Evolutionary conservation across 2,888 invertebrate genomes (phyloP), one percentile per base, ranked within the genome.

Genomic region (Mimachlamys varia): DNA sequence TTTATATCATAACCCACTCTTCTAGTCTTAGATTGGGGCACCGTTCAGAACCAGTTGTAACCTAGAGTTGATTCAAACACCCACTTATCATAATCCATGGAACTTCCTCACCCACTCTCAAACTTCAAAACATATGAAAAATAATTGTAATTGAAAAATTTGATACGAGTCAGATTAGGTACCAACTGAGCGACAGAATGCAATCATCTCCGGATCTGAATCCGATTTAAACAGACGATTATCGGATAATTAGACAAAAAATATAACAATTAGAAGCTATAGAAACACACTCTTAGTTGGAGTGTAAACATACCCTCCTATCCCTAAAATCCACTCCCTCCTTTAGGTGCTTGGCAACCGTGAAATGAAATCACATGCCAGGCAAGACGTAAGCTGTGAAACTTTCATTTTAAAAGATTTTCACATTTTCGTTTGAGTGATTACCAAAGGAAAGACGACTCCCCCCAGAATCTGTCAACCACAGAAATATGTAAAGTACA

Each of bases 311-410:
- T 33, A 76, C 27, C 76, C 76, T 76, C 33, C 33, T 22, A 76
- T 76, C 27, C 76, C 76, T 10, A 76, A 76, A 19, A 76, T 27
- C 76, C 76, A 76, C 76, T 76, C 76, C 76, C 76, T 76, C 33
- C 58, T 76, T 33, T 33, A 27, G 76, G 22, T 12, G 33, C 76
- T 27, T 22, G 33, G 76, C 76, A 27, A 76, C 76, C 76, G 33
- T 76, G 76, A 76, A 76, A 76, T 76, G 76, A 76, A 76, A 76
- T 76, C 76, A 76, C 76, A 76, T 27, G 27, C 76, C 76, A 27
- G 76, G 76, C 27, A 76, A 76, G 33, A 12, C 33, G 4, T 76
- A 33, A 76, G 76, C 76, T 76, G 76, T 76, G 76, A 76, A 76
- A 33, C 33, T 76, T 76, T 76, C 76, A 76, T 27, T 76, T 76